Conservation (phyloP, 2,888 invertebrate species). For the Cosmorhoe ocellata region DNA sequence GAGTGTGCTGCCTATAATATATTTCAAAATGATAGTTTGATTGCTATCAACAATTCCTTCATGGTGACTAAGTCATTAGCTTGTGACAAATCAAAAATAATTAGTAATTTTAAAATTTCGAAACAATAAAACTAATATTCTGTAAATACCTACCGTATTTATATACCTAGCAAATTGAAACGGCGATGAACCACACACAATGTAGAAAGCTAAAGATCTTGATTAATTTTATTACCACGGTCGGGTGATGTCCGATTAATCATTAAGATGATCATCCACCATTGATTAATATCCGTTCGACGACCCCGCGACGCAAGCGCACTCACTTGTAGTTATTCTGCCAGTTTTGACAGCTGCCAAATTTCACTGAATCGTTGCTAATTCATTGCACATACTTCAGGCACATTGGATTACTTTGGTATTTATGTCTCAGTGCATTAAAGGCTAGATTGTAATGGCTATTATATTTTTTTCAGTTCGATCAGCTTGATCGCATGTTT, state of each 20-base stretch:
- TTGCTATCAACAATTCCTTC: too few species aligned
- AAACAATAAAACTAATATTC: too few species aligned
- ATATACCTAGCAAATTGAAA: background rate
- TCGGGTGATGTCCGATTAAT: slow-evolving; percentile 37
- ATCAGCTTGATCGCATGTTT: slow-evolving; percentile 16
- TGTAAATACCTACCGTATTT: too few species aligned
- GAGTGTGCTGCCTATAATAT: too few species aligned
- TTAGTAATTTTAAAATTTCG: too few species aligned
- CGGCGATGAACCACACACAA: slow-evolving; percentile 6
- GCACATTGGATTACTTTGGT: background rate
- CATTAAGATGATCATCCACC: slow-evolving; percentile 29
- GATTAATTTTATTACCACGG: slow-evolving; percentile 39
- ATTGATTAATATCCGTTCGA: slow-evolving; percentile 34
- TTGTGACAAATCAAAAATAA: too few species aligned
- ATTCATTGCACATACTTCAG: background rate
- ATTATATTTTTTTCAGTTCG: slow-evolving; percentile 2
- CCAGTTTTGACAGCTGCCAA: slow-evolving; percentile 34
- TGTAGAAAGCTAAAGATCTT: slow-evolving; percentile 29
- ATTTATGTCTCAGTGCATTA: background rate
- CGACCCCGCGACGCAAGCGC: slow-evolving; percentile 26
- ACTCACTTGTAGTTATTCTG: slow-evolving; percentile 39
- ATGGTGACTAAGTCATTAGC: too few species aligned
- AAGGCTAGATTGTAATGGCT: background rate
- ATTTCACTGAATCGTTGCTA: slow-evolving; percentile 3
- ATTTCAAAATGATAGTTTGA: too few species aligned